Percentiles rank a stretch among this genome's conserved stretches.
phyloP scores from a whole-genome alignment of 2,797 vertebrate species.

The Echiichthys vipera region DNA sequence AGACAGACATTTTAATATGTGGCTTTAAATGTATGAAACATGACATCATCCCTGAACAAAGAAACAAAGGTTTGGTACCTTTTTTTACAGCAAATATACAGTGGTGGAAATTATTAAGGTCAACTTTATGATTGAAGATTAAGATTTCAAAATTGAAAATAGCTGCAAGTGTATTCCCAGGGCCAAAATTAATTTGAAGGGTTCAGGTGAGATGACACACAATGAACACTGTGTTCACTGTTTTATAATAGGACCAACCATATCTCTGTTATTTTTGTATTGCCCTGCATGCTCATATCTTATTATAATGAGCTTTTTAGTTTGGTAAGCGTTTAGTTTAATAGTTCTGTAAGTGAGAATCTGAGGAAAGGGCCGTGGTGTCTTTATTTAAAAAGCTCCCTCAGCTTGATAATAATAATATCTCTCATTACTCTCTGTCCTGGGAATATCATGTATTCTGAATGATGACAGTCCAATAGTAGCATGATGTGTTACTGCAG shows the following conservation, averaged over 20 bases:
- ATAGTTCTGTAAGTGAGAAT: slow-evolving; percentile 23
- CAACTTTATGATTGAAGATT: slow-evolving; percentile 1
- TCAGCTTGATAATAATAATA: slow-evolving; percentile 21
- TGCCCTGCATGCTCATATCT: neutral
- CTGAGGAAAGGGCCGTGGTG: slow-evolving; percentile 11
- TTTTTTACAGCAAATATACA: neutral
- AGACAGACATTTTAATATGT: slow-evolving; percentile 24
- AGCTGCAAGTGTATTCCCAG: neutral
- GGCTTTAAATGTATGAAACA: slow-evolving; percentile 30
- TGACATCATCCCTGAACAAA: slow-evolving; percentile 9
- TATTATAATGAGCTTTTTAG: slow-evolving; percentile 18
- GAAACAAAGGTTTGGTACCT: neutral
- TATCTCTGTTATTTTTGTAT: neutral
- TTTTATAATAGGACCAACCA: neutral
- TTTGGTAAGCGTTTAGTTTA: too few relatives aligned
- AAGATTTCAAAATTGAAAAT: slow-evolving; percentile 6
- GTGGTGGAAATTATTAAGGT: slow-evolving; percentile 9
- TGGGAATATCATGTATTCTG: slow-evolving; percentile 33
- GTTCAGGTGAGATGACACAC: too few relatives aligned
- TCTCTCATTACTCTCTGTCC: slow-evolving; percentile 26
- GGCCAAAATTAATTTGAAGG: neutral
- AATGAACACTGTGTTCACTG: neutral
- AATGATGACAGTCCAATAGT: slow-evolving; percentile 46
- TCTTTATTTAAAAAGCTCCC: slow-evolving; percentile 23
- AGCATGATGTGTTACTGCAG: slow-evolving; percentile 47